Percentiles rank a stretch among this genome's conserved stretches.
Evolutionary conservation across 2,113 vertebrate genomes (phyloP).

Genomic region (Ia io): DNA sequence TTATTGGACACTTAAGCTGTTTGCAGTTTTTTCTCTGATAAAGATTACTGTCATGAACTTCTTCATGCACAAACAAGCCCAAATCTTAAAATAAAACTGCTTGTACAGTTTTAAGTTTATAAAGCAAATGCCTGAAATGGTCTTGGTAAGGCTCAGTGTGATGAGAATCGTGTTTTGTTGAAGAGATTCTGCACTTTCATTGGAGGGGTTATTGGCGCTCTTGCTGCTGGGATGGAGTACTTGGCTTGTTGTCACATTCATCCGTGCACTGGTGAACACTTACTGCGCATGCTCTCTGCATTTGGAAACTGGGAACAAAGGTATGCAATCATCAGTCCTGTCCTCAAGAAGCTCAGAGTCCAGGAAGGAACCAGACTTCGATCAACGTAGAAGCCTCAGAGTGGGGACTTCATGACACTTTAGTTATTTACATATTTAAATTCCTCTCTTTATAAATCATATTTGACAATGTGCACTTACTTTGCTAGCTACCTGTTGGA

Average conservation of each 20-base stretch:
- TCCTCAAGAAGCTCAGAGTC: not conserved
- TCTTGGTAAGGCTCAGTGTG: not conserved
- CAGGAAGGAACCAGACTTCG: not conserved
- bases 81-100: not conserved
- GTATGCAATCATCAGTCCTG: accelerated
- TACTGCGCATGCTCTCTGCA: not conserved
- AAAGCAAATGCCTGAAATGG: not conserved
- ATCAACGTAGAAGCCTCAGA: not conserved
- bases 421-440: not conserved
- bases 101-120: not conserved
- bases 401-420: not conserved
- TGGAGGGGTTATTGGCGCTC: not conserved
- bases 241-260: not conserved
- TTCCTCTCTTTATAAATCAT: not conserved
- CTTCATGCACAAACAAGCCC: not conserved
- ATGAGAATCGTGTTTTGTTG: not conserved
- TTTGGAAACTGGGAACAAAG: not conserved
- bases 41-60: not conserved
- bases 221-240: accelerated
- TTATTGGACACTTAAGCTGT: not conserved
- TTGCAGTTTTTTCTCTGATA: not conserved
- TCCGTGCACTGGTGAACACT: not conserved
- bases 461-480: not conserved
- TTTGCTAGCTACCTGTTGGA: not conserved
- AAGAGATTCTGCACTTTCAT: not conserved